Percentiles rank a stretch among this genome's conserved stretches.
Conservation (phyloP, 1,140 invertebrate genomes). For the Littorina saxatilis region DNA sequence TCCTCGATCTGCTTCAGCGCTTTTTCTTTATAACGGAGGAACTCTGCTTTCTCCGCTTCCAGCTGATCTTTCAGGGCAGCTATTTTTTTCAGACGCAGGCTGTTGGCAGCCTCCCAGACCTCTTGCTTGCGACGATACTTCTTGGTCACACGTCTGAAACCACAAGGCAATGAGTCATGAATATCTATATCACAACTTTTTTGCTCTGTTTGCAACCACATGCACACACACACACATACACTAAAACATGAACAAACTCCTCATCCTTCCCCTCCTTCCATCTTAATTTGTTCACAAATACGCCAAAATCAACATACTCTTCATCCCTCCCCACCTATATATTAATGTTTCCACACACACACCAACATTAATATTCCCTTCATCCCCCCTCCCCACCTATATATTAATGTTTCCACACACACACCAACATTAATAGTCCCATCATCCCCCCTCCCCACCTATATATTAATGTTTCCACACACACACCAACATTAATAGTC, state of each 20-base stretch:
- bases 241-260: background rate
- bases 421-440: no score
- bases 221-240: no score
- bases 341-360: no score
- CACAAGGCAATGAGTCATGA: no score
- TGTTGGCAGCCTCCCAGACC: conserved; percentile 81
- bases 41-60: conserved; percentile 82
- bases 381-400: no score
- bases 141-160: conserved; percentile 22
- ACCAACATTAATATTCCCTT: conserved; percentile 65
- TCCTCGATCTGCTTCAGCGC: conserved; percentile 83
- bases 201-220: background rate
- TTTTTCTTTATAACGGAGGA: conserved; percentile 79
- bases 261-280: no score
- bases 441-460: no score
- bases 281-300: no score
- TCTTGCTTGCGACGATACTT: conserved; percentile 78
- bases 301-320: conserved; percentile 41
- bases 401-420: no score
- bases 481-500: no score
- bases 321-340: no score
- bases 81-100: conserved; percentile 81
- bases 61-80: conserved; percentile 80
- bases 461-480: no score
- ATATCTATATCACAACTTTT: background rate